phyloP scores from a whole-genome alignment of 2,888 invertebrate species.

The Phasia obesa region DNA sequence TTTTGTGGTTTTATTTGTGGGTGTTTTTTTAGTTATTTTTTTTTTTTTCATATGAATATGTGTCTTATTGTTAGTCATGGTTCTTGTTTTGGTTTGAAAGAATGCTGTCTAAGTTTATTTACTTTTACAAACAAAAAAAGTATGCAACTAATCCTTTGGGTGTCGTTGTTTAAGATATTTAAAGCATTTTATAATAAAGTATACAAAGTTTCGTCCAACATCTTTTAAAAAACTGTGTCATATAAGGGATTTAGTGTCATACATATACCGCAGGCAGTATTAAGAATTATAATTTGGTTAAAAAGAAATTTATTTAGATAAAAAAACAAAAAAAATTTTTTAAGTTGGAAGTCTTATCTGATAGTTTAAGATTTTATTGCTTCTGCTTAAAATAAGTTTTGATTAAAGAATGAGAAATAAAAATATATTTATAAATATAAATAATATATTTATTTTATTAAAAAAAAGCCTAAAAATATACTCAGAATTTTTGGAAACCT shows the following conservation, averaged over 20 bases:
- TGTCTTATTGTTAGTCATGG: slow-evolving; percentile 68
- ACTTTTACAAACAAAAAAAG: slow-evolving; percentile 72
- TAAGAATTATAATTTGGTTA: background rate
- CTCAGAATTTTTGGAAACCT: background rate
- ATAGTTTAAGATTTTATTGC: too few species aligned
- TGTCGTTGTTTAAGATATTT: slow-evolving; percentile 78
- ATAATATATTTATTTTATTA: too few species aligned
- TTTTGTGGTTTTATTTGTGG: slow-evolving; percentile 70
- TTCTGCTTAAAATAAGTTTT: too few species aligned
- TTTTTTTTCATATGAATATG: slow-evolving; percentile 1
- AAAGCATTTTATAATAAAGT: slow-evolving; percentile 68
- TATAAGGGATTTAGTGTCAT: slow-evolving; percentile 58
- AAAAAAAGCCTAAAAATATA: too few species aligned
- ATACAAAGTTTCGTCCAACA: slow-evolving; percentile 36
- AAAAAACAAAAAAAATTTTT: background rate
- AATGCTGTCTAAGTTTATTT: slow-evolving; percentile 75
- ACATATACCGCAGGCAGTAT: slow-evolving; percentile 33
- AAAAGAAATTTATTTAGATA: background rate
- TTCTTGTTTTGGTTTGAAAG: slow-evolving; percentile 12
- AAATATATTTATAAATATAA: too few species aligned
- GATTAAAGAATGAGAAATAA: too few species aligned
- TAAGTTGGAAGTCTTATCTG: background rate
- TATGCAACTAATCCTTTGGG: slow-evolving; percentile 79
- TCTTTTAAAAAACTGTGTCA: slow-evolving; percentile 66
- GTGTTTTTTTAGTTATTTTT: slow-evolving; percentile 48